Percentiles rank a stretch among this genome's conserved stretches.
These are phyloP conservation scores for Polydesmus complanatus DNA, from an alignment of 2,888 invertebrate species.

Conservation along the genomic window DNA sequence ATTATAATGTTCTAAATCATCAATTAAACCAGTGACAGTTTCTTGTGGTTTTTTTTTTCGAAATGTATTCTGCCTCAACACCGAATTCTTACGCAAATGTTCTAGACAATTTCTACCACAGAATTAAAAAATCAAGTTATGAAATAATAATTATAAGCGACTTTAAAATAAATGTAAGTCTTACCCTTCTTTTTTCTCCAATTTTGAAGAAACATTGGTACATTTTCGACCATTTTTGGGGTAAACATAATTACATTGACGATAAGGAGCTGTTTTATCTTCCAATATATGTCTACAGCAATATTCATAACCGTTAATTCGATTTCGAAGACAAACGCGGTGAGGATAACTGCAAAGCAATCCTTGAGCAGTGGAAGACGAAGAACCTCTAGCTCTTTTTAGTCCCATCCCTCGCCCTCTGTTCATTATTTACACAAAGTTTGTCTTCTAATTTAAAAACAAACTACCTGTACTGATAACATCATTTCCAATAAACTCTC, in stretches of 20 bases:
- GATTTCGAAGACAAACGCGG: slow-evolving; percentile 35
- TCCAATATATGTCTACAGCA: slow-evolving; percentile 71
- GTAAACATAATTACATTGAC: slow-evolving; percentile 59
- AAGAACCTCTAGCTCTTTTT: neutral
- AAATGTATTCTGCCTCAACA: slow-evolving; percentile 46
- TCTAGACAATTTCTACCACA: slow-evolving; percentile 45
- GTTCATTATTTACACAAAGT: neutral
- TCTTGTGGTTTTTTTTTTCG: slow-evolving; percentile 48
- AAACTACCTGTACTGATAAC: no score
- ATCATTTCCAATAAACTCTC: no score
- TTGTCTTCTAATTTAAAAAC: no score
- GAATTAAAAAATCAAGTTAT: slow-evolving; percentile 8
- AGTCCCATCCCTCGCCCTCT: neutral
- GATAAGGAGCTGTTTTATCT: slow-evolving; percentile 69
- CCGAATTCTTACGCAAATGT: slow-evolving; percentile 50
- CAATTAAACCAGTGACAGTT: slow-evolving; percentile 50
- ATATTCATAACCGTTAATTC: slow-evolving; percentile 55
- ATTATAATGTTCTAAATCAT: slow-evolving; percentile 48
- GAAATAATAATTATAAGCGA: neutral
- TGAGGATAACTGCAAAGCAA: slow-evolving; percentile 23
- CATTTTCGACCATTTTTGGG: slow-evolving; percentile 57
- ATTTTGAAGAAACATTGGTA: slow-evolving; percentile 56
- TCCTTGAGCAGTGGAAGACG: slow-evolving; percentile 5
- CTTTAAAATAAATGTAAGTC: slow-evolving; percentile 2
- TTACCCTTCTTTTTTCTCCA: slow-evolving; percentile 55